Percentiles rank a stretch among this genome's conserved stretches.
phyloP scores from a whole-genome alignment of 2,113 vertebrate genomes.

The Nesospiza acunhae region DNA sequence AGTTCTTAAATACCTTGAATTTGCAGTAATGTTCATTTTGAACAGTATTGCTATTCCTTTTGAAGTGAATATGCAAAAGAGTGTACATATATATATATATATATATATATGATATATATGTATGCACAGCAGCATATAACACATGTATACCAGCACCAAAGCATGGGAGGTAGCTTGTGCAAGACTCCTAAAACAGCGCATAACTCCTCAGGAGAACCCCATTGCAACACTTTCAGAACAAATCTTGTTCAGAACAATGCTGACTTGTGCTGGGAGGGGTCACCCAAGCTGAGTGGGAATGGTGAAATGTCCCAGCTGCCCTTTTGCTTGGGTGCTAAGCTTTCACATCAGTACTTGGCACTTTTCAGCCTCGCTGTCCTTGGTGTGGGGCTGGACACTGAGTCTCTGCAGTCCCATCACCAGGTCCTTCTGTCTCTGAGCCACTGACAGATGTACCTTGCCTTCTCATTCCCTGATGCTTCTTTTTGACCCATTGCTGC shows the following conservation, averaged over 20 bases:
- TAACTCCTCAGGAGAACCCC: background rate
- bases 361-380: background rate
- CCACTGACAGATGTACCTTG: background rate
- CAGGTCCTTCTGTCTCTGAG: background rate
- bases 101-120: background rate
- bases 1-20: background rate
- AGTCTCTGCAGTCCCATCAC: background rate
- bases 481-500: background rate
- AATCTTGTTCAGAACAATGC: background rate
- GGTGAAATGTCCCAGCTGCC: background rate
- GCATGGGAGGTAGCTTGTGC: background rate
- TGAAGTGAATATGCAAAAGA: background rate
- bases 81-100: background rate
- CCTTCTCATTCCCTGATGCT: background rate
- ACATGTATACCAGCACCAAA: background rate
- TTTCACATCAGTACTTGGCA: background rate
- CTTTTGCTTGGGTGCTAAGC: background rate
- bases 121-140: background rate
- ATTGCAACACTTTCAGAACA: rapidly evolving
- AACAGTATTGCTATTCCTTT: background rate
- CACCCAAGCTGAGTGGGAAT: background rate
- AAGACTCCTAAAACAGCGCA: background rate
- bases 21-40: background rate
- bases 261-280: background rate
- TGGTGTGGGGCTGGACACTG: background rate